phyloP scores from a whole-genome alignment of 2,113 vertebrate species.

The Nothocercus julius region DNA sequence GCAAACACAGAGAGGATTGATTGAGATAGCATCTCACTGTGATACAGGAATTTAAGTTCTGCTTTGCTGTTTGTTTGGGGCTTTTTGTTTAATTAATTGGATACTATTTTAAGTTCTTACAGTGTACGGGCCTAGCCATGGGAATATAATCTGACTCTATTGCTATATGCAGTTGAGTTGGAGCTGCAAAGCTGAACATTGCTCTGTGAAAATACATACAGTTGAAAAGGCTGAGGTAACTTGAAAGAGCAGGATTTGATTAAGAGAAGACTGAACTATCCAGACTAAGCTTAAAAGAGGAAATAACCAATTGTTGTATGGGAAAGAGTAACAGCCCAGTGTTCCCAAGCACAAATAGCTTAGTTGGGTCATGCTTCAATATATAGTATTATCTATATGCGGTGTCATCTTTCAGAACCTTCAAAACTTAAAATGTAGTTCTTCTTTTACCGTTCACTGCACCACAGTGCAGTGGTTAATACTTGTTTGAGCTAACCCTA shows the following conservation, averaged over 20 bases:
- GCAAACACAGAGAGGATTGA: background rate
- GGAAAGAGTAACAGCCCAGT: background rate
- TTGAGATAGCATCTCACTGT: background rate
- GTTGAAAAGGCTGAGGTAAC: background rate
- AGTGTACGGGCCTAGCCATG: background rate
- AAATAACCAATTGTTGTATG: background rate
- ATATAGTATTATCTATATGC: background rate
- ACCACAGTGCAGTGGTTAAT: background rate
- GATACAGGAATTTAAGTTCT: background rate
- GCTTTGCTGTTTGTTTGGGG: background rate
- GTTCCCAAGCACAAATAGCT: background rate
- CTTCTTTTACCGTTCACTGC: background rate
- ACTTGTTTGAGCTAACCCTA: background rate
- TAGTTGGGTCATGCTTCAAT: background rate
- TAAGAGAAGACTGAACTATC: background rate
- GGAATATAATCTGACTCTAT: background rate
- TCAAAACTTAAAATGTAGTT: background rate
- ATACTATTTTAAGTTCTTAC: constrained; percentile 5
- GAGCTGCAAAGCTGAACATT: background rate
- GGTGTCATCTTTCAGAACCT: background rate
- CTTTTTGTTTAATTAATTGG: background rate
- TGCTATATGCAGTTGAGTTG: background rate
- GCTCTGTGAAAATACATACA: background rate
- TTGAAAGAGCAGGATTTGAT: background rate
- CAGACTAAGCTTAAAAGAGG: background rate